Evolutionary conservation across 1,140 invertebrate species (phyloP).

Genomic region (Ganaspis sp.): DNA sequence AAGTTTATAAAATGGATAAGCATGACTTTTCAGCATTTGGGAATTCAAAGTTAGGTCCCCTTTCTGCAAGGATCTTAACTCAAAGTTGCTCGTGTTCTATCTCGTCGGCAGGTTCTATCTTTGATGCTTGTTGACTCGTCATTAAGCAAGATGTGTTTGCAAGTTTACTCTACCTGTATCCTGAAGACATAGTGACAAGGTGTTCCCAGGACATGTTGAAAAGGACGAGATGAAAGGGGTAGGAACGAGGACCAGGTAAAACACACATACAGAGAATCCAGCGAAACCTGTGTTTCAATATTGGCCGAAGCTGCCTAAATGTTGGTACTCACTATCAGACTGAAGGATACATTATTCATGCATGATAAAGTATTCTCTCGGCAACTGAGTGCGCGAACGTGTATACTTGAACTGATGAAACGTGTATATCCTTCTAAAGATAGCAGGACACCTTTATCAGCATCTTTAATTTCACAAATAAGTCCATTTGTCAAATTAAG

Average conservation of each 20-base stretch:
- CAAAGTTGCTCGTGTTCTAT: slow-evolving; percentile 4
- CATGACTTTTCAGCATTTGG: background rate
- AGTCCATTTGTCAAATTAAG: no score
- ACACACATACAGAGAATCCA: background rate
- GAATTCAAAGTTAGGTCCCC: background rate
- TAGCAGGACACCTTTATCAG: background rate
- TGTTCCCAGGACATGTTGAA: background rate
- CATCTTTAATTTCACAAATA: background rate
- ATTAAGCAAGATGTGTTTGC: slow-evolving; percentile 28
- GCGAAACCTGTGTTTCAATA: slow-evolving; percentile 55
- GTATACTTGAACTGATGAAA: background rate
- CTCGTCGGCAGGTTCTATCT: background rate
- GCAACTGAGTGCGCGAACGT: slow-evolving; percentile 17
- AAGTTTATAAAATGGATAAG: no score
- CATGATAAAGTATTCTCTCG: slow-evolving; percentile 66
- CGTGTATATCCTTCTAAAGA: background rate
- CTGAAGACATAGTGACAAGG: slow-evolving; percentile 14
- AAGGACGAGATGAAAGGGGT: background rate
- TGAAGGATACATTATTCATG: slow-evolving; percentile 67
- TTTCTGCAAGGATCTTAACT: background rate
- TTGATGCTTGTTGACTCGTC: slow-evolving; percentile 29
- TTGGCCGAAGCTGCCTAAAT: slow-evolving; percentile 63
- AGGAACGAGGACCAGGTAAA: background rate
- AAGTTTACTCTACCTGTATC: slow-evolving; percentile 21
- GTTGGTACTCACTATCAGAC: slow-evolving; percentile 62